phyloP scores from a whole-genome alignment of 2,113 vertebrate species.

The Tachuris rubrigastra region DNA sequence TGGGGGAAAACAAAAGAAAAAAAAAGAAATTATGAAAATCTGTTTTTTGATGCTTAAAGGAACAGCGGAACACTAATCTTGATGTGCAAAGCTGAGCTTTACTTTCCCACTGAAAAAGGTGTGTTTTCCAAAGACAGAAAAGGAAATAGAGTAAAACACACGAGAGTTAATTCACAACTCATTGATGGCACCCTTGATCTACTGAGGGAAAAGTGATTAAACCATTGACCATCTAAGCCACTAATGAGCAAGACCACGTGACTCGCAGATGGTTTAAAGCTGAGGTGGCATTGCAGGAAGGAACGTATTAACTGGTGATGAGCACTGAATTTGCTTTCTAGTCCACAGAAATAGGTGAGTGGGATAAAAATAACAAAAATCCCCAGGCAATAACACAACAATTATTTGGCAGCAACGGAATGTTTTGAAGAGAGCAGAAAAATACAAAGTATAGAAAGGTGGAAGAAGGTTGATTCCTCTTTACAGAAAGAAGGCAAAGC shows the following conservation, averaged over 20 bases:
- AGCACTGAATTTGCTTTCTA: not conserved
- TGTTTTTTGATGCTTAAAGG: not conserved
- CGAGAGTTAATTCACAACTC: not conserved
- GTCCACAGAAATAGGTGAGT: not conserved
- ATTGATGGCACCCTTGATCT: conserved; percentile 28
- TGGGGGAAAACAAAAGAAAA: not conserved
- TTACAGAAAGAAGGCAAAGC: conserved; percentile 1
- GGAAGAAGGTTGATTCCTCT: conserved; percentile 13
- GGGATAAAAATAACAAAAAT: conserved; percentile 5
- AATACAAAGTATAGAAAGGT: not conserved
- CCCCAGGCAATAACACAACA: not conserved
- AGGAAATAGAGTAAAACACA: not conserved
- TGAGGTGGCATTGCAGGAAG: conserved; percentile 2
- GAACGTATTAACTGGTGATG: not conserved
- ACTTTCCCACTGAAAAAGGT: not conserved
- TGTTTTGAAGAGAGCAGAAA: not conserved
- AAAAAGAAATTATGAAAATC: not conserved
- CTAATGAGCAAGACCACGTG: not conserved
- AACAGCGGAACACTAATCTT: not conserved
- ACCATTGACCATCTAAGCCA: conserved; percentile 24
- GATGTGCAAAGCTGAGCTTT: not conserved
- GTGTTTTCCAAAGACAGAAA: not conserved
- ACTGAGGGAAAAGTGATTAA: conserved; percentile 40
- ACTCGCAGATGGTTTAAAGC: not conserved
- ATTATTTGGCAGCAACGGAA: not conserved